These are phyloP conservation scores for Heteractis magnifica DNA, from an alignment of 92 coral and sea anemone species.

Conservation along the genomic window DNA sequence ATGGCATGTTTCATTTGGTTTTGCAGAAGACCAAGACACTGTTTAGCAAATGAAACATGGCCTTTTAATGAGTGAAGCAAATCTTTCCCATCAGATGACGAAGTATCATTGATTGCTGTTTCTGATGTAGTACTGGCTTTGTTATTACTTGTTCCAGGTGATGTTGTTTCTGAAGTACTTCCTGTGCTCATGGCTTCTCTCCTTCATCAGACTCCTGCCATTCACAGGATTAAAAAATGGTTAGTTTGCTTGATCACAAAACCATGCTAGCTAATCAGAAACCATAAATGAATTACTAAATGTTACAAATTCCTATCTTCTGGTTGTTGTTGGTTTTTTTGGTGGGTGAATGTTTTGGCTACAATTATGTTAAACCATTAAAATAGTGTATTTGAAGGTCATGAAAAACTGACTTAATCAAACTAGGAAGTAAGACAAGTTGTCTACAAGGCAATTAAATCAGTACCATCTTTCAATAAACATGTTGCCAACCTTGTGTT, in stretches of 20 bases:
- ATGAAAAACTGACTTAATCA: too few relatives aligned
- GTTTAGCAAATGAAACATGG: constrained; percentile 85
- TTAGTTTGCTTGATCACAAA: not conserved
- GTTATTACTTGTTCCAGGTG: constrained; percentile 4
- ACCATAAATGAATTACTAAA: too few relatives aligned
- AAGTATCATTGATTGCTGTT: constrained; percentile 25
- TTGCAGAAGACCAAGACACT: constrained; percentile 77
- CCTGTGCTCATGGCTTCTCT: constrained; percentile 24
- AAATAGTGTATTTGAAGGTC: too few relatives aligned
- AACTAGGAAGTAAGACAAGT: too few relatives aligned
- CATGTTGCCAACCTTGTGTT: too few relatives aligned
- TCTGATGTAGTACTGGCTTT: constrained; percentile 27
- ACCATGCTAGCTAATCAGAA: too few relatives aligned
- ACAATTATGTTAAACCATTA: too few relatives aligned
- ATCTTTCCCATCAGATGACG: constrained; percentile 60
- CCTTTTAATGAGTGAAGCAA: constrained; percentile 67
- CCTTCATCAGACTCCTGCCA: constrained; percentile 20
- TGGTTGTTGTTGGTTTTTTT: too few relatives aligned
- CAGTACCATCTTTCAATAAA: too few relatives aligned
- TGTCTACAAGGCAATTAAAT: too few relatives aligned
- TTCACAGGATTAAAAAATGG: not conserved
- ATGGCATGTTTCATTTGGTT: constrained; percentile 92
- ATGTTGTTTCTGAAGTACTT: constrained; percentile 24
- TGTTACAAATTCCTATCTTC: too few relatives aligned
- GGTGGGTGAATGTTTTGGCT: too few relatives aligned